These are phyloP conservation scores for Hydrolagus colliei DNA, from an alignment of 2,797 vertebrate species.

Conservation along the genomic window DNA sequence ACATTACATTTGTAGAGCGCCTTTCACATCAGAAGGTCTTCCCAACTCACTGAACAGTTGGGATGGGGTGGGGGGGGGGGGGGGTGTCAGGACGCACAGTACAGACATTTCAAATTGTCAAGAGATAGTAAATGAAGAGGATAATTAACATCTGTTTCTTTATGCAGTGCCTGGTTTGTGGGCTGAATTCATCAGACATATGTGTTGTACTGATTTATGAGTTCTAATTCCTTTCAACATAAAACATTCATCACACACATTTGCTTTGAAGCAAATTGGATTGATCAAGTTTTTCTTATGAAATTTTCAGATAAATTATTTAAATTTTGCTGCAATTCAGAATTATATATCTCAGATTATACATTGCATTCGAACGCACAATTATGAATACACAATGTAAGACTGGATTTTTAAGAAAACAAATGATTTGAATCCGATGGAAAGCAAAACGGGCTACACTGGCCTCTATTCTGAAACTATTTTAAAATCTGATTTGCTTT, in stretches of 20 bases:
- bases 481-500: constrained; percentile 1
- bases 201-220: no score
- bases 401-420: background rate
- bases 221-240: background rate
- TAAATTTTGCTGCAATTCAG: background rate
- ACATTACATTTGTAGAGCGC: no score
- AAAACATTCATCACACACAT: background rate
- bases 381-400: background rate
- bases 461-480: background rate
- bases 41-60: no score
- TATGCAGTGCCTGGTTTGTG: no score
- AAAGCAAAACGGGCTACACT: background rate
- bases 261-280: background rate
- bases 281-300: background rate
- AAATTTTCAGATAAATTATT: background rate
- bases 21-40: no score
- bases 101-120: no score
- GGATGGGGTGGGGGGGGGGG: no score
- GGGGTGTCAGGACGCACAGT: no score
- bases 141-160: no score
- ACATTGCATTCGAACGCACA: background rate
- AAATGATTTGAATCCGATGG: background rate
- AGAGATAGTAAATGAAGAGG: no score
- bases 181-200: no score
- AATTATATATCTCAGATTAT: background rate